Evolutionary conservation across 2,888 invertebrate species (phyloP).

Genomic region (Timema podura): DNA sequence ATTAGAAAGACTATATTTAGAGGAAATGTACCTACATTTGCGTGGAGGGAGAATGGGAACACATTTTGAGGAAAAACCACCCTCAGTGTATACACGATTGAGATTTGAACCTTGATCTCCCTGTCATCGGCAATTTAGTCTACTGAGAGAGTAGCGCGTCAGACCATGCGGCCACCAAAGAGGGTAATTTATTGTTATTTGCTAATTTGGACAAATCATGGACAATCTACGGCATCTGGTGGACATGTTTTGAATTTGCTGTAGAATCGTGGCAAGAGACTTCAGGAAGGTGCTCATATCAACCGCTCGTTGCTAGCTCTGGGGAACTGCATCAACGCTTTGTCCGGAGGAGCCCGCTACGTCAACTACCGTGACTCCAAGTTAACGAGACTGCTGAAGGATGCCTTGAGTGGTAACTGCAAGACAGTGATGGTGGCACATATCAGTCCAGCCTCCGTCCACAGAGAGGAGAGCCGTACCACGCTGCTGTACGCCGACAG

Average conservation of each 20-base stretch:
- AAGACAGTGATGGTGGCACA: slow-evolving; percentile 97
- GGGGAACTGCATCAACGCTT: slow-evolving; percentile 94
- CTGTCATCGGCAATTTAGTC: too few species aligned
- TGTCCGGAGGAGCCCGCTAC: slow-evolving; percentile 76
- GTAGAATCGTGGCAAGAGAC: slow-evolving; percentile 76
- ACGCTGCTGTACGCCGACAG: slow-evolving; percentile 91
- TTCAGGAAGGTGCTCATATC: slow-evolving; percentile 93
- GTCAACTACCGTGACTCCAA: slow-evolving; percentile 97
- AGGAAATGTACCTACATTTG: too few species aligned
- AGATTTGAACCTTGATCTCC: too few species aligned
- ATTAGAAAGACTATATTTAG: too few species aligned
- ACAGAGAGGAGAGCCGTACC: slow-evolving; percentile 89
- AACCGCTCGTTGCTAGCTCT: slow-evolving; percentile 86
- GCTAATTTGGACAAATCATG: too few species aligned
- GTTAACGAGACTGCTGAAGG: slow-evolving; percentile 81
- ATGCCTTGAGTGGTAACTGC: slow-evolving; percentile 86
- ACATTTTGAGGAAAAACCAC: too few species aligned
- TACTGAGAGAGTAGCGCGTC: too few species aligned
- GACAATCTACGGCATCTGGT: background rate
- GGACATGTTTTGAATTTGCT: slow-evolving; percentile 18
- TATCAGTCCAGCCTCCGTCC: slow-evolving; percentile 75
- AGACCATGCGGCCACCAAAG: too few species aligned
- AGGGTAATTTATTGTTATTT: too few species aligned
- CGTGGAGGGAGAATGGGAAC: too few species aligned
- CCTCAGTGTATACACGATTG: too few species aligned